Evolutionary conservation across 2,113 vertebrate species (phyloP), one percentile per base, ranked within the genome.

Genomic region (Tetrao urogallus): DNA sequence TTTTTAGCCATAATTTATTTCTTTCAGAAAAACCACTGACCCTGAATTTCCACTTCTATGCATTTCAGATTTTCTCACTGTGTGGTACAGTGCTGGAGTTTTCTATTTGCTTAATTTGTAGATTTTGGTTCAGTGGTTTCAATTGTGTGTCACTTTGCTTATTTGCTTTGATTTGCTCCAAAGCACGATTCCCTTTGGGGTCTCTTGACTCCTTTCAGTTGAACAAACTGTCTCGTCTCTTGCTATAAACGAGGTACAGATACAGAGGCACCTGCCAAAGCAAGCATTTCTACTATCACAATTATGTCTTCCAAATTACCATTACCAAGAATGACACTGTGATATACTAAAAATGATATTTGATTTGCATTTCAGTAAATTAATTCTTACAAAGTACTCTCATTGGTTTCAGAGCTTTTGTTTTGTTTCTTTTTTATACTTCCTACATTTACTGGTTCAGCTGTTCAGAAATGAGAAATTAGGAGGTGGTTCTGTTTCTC

Each of bases 81-180:
- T 16, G 0, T 50, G 61, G 52, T 45, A 61, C 28, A 84, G 28
- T 6, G 74, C 16, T 20, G 8, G 45, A 76, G 4, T 81, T 85
- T 65, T 78, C 79, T 28, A 8, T 76, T 88, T 94, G 28, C 34
- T 74, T 88, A 89, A 88, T 40, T 34, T 76, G 45, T 45, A 50
- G 8, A 57, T 77, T 92, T 90, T 70, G 14, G 30, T 75, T 91
- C 58, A 67, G 13, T 71, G 34, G 63, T 84, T 93, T 74, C 63
- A 38, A 30, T 74, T 83, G 56, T 76, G 52, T 27, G 57, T 48
- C 63, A 82, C 47, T 91, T 91, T 67, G 38, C 60, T 85, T 52
- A 83, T 82, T 88, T 90, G 56, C 16, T 95, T 67, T 75, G n/a
- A 34, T 92, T 95, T 90, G 11, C 32, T 82, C 90, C 69, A 82